Base-by-base conservation (phyloP, 2,113 vertebrate genomes). In the Halichoeres trimaculatus region DNA sequence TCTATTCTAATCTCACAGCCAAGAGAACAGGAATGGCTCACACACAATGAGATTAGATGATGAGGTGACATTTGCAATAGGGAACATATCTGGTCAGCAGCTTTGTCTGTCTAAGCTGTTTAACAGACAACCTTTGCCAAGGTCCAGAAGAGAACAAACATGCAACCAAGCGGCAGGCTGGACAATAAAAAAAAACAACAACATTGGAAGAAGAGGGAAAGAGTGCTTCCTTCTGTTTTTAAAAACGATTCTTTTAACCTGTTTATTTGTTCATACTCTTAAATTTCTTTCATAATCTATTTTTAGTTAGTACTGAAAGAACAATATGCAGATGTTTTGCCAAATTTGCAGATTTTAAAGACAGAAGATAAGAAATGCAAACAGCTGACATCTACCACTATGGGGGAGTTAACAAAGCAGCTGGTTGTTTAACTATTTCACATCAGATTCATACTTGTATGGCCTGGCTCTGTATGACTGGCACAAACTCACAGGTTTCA, bases 1-100 rank as follows among this genome's bases (percentile, higher is more conserved):
- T 69, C 50, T 53, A 24, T 58, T 74, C 36, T 76, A 76, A 76
- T 79, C 70, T 38, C 26, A 7, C 63, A 45, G 56, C 76, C 48
- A 59, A 8, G 71, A 61, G 51, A 57, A 63, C 48, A 22, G 60
- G 23, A 41, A 72, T 53, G 72, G 40, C 76, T 79, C 58, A 55
- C 72, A 77, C 75, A 77, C 83, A 83, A 70, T 74, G 61, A 55
- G 79, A 90, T 90, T 91, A 92, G 67, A 71, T 74, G 56, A 79
- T 11, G 80, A 89, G 83, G 82, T 88, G 88, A 79, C 85, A 92
- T 84, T 86, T 86, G 77, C 77, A 80, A 80, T 73, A 66, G 72
- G 79, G 87, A 86, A 90, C 87, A 93, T 89, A 89, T 90, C 78
- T 89, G 81, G 80, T 90, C 89, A 93, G 90, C 88, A 93, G 82